Conservation (phyloP, 2,888 invertebrate species). For the Chloromyia formosa region DNA sequence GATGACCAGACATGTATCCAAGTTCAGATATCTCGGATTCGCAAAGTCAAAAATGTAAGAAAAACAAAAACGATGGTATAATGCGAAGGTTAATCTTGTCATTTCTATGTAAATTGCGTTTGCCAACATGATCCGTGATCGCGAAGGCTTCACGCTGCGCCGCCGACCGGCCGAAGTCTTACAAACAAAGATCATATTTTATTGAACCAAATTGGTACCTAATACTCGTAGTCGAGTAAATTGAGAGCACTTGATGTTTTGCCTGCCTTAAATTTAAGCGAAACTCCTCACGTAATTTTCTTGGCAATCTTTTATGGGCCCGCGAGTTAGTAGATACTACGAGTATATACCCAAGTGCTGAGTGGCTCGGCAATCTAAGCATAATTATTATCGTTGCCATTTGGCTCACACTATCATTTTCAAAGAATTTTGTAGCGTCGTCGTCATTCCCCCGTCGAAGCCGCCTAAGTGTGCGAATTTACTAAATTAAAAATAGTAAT, state of each 20-base stretch:
- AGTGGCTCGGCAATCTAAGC: neutral
- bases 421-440: too few species aligned
- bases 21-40: too few species aligned
- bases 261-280: too few species aligned
- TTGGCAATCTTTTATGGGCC: neutral
- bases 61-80: too few species aligned
- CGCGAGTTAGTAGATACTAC: too few species aligned
- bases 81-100: constrained; percentile 14
- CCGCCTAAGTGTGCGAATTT: neutral
- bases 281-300: neutral
- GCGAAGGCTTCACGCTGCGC: too few species aligned
- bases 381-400: neutral
- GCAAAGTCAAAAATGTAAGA: too few species aligned
- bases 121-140: too few species aligned
- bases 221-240: neutral
- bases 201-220: constrained; percentile 32
- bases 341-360: too few species aligned
- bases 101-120: constrained; percentile 31
- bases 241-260: neutral
- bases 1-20: too few species aligned
- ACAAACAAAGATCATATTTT: constrained; percentile 30
- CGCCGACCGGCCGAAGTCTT: too few species aligned
- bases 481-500: neutral
- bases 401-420: neutral
- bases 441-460: too few species aligned